Evolutionary conservation across 2,888 invertebrate species (phyloP).

Genomic region (Drosophila aldrichi): DNA sequence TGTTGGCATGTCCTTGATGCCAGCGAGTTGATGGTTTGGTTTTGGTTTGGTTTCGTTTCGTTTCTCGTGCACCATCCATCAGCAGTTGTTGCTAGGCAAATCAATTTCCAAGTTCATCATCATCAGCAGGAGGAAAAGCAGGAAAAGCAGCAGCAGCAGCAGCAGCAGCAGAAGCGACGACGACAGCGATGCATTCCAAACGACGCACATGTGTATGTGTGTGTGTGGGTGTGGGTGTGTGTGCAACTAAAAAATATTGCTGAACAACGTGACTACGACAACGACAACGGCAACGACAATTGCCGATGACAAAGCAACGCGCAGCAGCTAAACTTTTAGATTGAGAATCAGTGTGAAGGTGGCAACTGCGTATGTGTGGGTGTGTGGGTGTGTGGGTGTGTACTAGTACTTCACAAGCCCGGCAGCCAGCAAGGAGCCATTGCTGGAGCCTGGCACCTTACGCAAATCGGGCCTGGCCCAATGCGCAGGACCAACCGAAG

Average conservation of each 20-base stretch:
- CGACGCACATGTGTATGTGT: constrained; percentile 11
- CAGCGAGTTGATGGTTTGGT: constrained; percentile 17
- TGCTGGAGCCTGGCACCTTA: constrained; percentile 69
- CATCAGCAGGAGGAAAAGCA: constrained; percentile 9
- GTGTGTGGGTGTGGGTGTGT: constrained; percentile 5
- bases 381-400: constrained; percentile 6
- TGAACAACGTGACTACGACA: constrained; percentile 76
- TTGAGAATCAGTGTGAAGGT: constrained; percentile 60
- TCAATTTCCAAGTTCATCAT: constrained; percentile 59
- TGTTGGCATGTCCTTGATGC: constrained; percentile 28
- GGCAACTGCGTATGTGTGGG: constrained; percentile 26
- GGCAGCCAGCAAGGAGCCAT: constrained; percentile 60
- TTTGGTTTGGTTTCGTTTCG: constrained; percentile 5
- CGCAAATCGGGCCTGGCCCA: constrained; percentile 73
- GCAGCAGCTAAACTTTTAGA: constrained; percentile 67
- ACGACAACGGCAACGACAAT: constrained; percentile 52
- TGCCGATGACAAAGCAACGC: constrained; percentile 76
- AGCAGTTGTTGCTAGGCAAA: constrained; percentile 53
- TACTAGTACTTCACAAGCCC: constrained; percentile 30
- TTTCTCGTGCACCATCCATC: constrained; percentile 37
- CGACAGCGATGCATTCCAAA: constrained; percentile 52
- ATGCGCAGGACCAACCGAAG: constrained; percentile 77
- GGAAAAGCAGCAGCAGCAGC: constrained; percentile 12
- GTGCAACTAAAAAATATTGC: constrained; percentile 66
- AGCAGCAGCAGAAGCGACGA: constrained; percentile 5